Evolutionary conservation across 2,797 vertebrate genomes (phyloP).

Genomic region (Pseudomugil gertrudae): DNA sequence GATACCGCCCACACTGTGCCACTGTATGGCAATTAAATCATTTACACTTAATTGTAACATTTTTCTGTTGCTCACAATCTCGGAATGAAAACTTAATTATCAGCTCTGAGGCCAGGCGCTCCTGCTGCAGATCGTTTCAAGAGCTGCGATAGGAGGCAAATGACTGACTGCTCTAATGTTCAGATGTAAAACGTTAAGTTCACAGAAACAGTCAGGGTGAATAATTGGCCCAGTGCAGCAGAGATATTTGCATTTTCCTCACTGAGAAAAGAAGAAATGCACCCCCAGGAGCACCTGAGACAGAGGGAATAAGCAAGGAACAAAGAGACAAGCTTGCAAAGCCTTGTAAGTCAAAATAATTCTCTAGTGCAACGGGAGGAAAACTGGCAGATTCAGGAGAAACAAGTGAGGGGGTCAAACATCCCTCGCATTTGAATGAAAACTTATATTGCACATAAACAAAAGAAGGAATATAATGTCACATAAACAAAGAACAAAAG

Average conservation of each 20-base stretch:
- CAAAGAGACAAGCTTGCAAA: conserved; percentile 54
- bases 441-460: conserved; percentile 72
- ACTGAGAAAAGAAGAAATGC: conserved; percentile 45
- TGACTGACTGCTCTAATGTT: conserved; percentile 7
- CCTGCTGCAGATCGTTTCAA: background rate
- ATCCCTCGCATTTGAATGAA: conserved; percentile 83
- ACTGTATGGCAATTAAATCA: background rate
- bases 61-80: conserved; percentile 26
- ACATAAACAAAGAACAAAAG: conserved; percentile 37
- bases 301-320: conserved; percentile 17
- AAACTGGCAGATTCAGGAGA: conserved; percentile 63
- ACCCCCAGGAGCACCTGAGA: conserved; percentile 14
- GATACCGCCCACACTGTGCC: conserved; percentile 3
- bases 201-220: conserved; percentile 33
- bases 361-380: conserved; percentile 64
- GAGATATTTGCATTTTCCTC: conserved; percentile 35
- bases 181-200: conserved; percentile 31
- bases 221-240: conserved; percentile 25
- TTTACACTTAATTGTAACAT: conserved; percentile 32
- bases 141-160: conserved; percentile 15
- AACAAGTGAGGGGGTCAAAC: conserved; percentile 51
- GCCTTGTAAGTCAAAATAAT: conserved; percentile 72
- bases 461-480: conserved; percentile 43
- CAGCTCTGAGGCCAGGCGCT: conserved; percentile 7
- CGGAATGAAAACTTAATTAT: conserved; percentile 19